Evolutionary conservation across 2,113 vertebrate species (phyloP), one percentile per base, ranked within the genome.

Genomic region (Cochlearius cochlearius): DNA sequence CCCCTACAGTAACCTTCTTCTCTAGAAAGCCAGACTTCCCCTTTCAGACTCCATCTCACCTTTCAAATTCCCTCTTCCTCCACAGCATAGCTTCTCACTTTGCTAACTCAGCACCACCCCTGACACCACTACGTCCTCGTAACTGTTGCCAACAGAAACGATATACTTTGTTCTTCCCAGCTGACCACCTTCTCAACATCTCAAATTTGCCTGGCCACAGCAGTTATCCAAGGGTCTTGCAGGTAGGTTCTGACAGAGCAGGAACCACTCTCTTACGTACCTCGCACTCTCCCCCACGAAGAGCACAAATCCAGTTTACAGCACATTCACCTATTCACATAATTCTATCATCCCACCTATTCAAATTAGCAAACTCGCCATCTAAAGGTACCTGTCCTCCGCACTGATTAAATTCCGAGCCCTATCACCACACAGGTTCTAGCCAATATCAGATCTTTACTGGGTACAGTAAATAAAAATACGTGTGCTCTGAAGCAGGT

Each of bases 401-500:
- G 30, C 45, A 39, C 8, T 20, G 11, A 73, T 36, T 19, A 71
- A 88, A 81, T 52, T 41, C 43, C 1, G 4, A 77, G 59, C 30
- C 23, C 16, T 49, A 62, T 13, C n/a, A 74, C 30, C 39, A 73
- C 30, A 79, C 29, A 19, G 8, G 32, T 56, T 73, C 36, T 21
- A 69, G 10, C 21, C 80, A 77, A 2, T 12, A 55, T 39, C 32
- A 45, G 21, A 53, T 21, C 21, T 13, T 17, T 41, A 38, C 25
- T 50, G n/a, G 3, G 7, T 47, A 79, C 21, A 68, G 25, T 25
- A 84, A 90, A 71, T 32, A 66, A 90, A 91, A 85, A 74, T 4
- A 47, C 0, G 0, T 21, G 39, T 58, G 11, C n/a, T 73, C 68
- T 19, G 36, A 92, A 73, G 30, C 0, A 3, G 49, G 55, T 11